A percentile compares a stretch with the other conserved stretches of the same genome.
phyloP scores from a whole-genome alignment of 2,888 invertebrate species.

The Protodeltote pygarga region DNA sequence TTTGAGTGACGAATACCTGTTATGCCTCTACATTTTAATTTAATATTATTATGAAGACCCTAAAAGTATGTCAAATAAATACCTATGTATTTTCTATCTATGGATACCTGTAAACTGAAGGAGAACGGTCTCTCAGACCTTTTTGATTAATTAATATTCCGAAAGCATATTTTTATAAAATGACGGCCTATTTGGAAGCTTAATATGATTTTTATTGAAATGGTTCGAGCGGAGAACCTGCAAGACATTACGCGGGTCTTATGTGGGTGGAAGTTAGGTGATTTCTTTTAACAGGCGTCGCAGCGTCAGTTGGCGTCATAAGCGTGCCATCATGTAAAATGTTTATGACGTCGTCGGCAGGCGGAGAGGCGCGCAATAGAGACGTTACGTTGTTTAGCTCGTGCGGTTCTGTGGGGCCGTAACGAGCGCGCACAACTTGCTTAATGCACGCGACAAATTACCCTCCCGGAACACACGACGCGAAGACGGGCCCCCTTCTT shows the following conservation, averaged over 20 bases:
- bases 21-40: constrained; percentile 44
- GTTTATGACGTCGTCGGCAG: constrained; percentile 57
- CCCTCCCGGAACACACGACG: constrained; percentile 41
- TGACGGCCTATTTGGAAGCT: neutral
- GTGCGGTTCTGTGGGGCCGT: constrained; percentile 46
- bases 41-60: constrained; percentile 18
- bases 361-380: constrained; percentile 56
- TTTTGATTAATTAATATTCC: neutral
- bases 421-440: constrained; percentile 58
- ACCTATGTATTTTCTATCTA: constrained; percentile 7
- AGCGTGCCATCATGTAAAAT: constrained; percentile 57
- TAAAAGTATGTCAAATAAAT: constrained; percentile 21
- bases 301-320: constrained; percentile 55
- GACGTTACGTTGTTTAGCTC: constrained; percentile 63
- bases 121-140: neutral
- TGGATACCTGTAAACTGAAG: too few relatives aligned
- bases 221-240: neutral
- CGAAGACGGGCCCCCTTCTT: constrained; percentile 45
- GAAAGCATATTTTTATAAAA: neutral
- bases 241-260: constrained; percentile 10
- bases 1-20: constrained; percentile 62
- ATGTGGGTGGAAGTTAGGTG: constrained; percentile 14
- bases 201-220: constrained; percentile 13
- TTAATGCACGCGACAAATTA: constrained; percentile 63
- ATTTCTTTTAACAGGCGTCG: constrained; percentile 28